These are phyloP conservation scores for Paracanthobrama guichenoti DNA, from an alignment of 2,113 vertebrate species.

Conservation along the genomic window DNA sequence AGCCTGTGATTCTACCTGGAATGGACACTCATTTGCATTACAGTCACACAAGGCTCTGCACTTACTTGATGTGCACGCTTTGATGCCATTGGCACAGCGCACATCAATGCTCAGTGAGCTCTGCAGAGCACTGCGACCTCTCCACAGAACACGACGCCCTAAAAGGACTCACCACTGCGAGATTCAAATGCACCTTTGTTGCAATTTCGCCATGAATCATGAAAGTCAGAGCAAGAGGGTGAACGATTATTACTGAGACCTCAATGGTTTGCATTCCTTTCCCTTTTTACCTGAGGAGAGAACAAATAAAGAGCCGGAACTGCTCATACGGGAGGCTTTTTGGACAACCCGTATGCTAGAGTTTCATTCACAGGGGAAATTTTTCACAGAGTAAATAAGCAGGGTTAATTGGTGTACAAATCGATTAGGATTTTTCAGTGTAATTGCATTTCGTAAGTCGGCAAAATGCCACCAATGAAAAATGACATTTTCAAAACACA, in stretches of 20 bases:
- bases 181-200: not conserved
- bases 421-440: not conserved
- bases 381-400: not conserved
- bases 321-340: not conserved
- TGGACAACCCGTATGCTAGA: not conserved
- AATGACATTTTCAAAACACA: not conserved
- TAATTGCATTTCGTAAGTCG: not conserved
- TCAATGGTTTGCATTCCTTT: not conserved
- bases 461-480: not conserved
- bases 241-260: not conserved
- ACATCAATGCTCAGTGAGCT: not conserved
- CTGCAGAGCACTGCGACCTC: not conserved
- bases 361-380: not conserved
- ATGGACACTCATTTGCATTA: not conserved
- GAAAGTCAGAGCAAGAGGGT: constrained; percentile 1
- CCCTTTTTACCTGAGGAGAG: not conserved
- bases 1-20: not conserved
- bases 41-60: constrained; percentile 4
- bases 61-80: not conserved
- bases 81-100: not conserved
- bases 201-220: not conserved
- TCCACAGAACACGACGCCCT: not conserved
- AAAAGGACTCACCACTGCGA: not conserved
- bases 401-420: constrained; percentile 20
- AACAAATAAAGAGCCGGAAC: not conserved